phyloP scores from a whole-genome alignment of 2,113 vertebrate species.

The Bambusicola thoracicus region DNA sequence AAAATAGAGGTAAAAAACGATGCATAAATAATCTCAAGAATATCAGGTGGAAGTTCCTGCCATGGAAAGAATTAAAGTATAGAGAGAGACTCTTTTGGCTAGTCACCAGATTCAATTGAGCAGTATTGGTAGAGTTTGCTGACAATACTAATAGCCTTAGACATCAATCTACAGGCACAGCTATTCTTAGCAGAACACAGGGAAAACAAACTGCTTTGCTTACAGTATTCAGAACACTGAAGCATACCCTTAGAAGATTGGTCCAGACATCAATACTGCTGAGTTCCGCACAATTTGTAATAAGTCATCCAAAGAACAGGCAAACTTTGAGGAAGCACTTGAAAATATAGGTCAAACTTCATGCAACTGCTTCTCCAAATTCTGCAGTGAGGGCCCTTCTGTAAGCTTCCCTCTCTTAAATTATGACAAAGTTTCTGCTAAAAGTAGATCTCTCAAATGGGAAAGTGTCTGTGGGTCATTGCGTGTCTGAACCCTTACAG shows the following conservation, averaged over 20 bases:
- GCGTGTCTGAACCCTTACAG: not conserved
- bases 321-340: slow-evolving; percentile 24
- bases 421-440: not conserved
- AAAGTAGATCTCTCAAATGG: not conserved
- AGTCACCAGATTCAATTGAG: not conserved
- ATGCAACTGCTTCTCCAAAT: not conserved
- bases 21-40: not conserved
- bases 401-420: not conserved
- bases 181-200: slow-evolving; percentile 49
- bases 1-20: not conserved
- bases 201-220: slow-evolving; percentile 39
- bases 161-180: slow-evolving; percentile 10
- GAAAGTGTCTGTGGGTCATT: not conserved
- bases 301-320: not conserved
- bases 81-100: not conserved
- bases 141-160: slow-evolving; percentile 32
- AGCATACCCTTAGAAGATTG: not conserved
- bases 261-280: slow-evolving; percentile 31
- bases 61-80: not conserved
- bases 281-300: not conserved
- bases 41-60: not conserved
- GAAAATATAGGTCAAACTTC: not conserved
- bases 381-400: not conserved
- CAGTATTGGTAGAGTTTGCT: not conserved
- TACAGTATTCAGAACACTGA: not conserved